These are phyloP conservation scores for Hyles vespertilio DNA, from an alignment of 1,140 invertebrate species.

Conservation along the genomic window DNA sequence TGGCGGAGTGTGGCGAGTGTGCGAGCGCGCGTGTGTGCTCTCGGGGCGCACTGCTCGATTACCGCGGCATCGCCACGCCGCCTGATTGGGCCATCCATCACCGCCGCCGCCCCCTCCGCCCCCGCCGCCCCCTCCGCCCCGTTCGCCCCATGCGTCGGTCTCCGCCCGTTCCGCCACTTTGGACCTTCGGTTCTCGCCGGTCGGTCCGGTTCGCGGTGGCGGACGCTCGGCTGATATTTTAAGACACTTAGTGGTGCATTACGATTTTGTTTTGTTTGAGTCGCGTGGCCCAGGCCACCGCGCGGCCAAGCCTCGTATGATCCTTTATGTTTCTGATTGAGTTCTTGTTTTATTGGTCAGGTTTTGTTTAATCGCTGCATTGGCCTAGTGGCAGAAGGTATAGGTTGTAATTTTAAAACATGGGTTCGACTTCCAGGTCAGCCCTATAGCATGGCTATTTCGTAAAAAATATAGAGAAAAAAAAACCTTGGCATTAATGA, in stretches of 20 bases:
- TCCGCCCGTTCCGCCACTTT: slow-evolving; percentile 9
- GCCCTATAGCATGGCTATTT: too few relatives aligned
- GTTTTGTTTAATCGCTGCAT: too few relatives aligned
- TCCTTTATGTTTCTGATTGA: slow-evolving; percentile 70
- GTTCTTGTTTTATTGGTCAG: slow-evolving; percentile 58
- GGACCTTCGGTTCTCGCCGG: slow-evolving; percentile 6
- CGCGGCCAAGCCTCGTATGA: slow-evolving; percentile 33
- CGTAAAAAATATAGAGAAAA: too few relatives aligned
- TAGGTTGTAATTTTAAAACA: too few relatives aligned
- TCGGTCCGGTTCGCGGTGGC: slow-evolving; percentile 14
- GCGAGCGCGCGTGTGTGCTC: slow-evolving; percentile 30
- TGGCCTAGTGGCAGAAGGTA: too few relatives aligned
- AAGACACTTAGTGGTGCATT: slow-evolving; percentile 67
- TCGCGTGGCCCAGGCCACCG: too few relatives aligned
- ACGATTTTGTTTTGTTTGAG: slow-evolving; percentile 27
- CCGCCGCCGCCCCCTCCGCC: slow-evolving; percentile 38
- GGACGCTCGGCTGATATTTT: slow-evolving; percentile 49
- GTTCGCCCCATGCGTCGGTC: slow-evolving; percentile 16
- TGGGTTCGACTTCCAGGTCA: too few relatives aligned
- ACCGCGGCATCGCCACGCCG: slow-evolving; percentile 64
- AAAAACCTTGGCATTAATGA: too few relatives aligned
- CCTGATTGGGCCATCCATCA: slow-evolving; percentile 74
- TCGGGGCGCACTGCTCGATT: slow-evolving; percentile 63
- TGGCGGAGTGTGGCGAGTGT: slow-evolving; percentile 16
- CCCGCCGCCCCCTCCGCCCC: slow-evolving; percentile 33